phyloP scores from a whole-genome alignment of 2,797 vertebrate species.

The Pseudomugil gertrudae region DNA sequence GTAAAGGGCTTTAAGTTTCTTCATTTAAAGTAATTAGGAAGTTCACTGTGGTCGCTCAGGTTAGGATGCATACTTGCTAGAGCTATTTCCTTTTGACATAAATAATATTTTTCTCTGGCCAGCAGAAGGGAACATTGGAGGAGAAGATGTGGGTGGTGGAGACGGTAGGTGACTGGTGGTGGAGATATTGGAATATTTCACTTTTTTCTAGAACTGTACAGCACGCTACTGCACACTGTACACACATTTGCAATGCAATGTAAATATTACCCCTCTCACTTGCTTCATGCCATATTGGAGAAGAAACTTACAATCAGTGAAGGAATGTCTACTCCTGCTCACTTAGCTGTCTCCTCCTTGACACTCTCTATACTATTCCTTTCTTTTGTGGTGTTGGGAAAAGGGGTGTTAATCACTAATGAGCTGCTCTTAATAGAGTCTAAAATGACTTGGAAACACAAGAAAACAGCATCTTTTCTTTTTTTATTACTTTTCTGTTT shows the following conservation, averaged over 20 bases:
- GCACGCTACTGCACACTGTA: conserved; percentile 10
- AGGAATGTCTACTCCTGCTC: conserved; percentile 25
- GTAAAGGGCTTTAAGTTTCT: neutral
- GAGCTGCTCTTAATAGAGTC: conserved; percentile 24
- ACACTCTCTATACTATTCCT: conserved; percentile 9
- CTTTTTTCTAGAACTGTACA: too few species aligned
- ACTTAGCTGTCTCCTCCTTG: conserved; percentile 21
- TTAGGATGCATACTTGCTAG: conserved; percentile 51
- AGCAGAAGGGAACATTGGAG: conserved; percentile 50
- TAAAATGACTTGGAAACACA: conserved; percentile 1
- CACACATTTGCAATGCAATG: conserved; percentile 26
- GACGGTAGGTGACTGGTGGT: neutral
- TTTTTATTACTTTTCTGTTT: too few species aligned
- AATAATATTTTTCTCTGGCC: conserved; percentile 49
- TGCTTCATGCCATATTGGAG: conserved; percentile 46
- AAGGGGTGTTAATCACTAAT: conserved; percentile 6
- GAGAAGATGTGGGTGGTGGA: neutral
- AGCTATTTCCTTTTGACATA: conserved; percentile 72
- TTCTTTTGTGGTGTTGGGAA: neutral
- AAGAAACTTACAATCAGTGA: conserved; percentile 42
- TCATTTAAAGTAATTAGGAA: conserved; percentile 1
- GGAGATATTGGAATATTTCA: conserved; percentile 49
- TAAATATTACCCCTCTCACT: conserved; percentile 16
- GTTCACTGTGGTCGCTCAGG: conserved; percentile 30
- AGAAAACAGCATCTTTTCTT: neutral